Evolutionary conservation across 2,113 vertebrate genomes (phyloP).

Genomic region (Sander lucioperca): DNA sequence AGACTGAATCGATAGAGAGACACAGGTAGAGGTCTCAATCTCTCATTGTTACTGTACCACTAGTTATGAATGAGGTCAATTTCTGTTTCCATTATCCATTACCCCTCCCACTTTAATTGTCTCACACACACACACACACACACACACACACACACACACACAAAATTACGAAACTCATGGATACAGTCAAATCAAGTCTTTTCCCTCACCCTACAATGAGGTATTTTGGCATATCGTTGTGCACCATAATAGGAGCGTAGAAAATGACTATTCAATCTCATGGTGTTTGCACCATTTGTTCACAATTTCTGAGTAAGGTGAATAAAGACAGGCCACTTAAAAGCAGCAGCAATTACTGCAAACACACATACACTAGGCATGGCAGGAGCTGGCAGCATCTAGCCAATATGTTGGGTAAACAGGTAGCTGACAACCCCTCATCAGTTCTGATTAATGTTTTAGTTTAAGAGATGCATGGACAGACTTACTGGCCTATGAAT

Average conservation of each 20-base stretch:
- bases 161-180: neutral
- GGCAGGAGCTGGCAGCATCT: constrained; percentile 18
- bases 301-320: constrained; percentile 30
- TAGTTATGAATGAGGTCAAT: constrained; percentile 31
- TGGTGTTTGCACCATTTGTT: constrained; percentile 26
- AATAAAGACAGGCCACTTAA: constrained; percentile 22
- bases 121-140: neutral
- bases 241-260: neutral
- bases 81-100: neutral
- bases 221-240: neutral
- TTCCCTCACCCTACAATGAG: neutral
- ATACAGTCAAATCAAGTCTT: neutral
- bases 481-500: constrained; percentile 4
- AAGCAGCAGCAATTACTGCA: constrained; percentile 43
- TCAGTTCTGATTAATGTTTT: constrained; percentile 39
- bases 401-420: constrained; percentile 36
- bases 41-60: constrained; percentile 20
- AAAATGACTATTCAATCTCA: constrained; percentile 46
- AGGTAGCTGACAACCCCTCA: constrained; percentile 25
- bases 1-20: constrained; percentile 27
- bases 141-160: too few relatives aligned
- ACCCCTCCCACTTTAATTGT: neutral
- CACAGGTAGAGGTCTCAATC: constrained; percentile 23
- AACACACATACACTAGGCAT: constrained; percentile 29
- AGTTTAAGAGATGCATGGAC: constrained; percentile 1